Percentiles rank a stretch among this genome's conserved stretches.
Evolutionary conservation across 2,888 invertebrate genomes (phyloP).

Genomic region (Terebella lapidaria): DNA sequence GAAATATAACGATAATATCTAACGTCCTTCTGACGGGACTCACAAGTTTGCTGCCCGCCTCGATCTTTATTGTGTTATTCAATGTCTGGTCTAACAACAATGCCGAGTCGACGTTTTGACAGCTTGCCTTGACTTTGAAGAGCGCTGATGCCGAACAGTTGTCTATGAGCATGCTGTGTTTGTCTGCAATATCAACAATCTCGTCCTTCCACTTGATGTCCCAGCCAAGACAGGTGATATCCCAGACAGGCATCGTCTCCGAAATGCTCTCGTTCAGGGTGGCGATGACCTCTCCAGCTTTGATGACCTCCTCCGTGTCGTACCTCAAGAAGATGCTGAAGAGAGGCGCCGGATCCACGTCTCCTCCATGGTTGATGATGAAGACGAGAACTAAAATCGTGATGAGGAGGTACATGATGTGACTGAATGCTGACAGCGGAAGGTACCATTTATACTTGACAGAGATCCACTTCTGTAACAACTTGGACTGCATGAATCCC

Average conservation of each 20-base stretch:
- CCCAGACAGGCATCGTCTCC: not conserved
- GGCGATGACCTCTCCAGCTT: no score
- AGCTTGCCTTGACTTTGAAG: no score
- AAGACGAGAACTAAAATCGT: not conserved
- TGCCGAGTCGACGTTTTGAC: no score
- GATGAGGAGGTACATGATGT: not conserved
- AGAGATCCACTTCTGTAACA: not conserved
- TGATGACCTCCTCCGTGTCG: not conserved
- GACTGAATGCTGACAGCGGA: not conserved
- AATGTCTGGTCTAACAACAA: no score
- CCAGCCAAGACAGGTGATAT: not conserved
- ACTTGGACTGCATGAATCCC: not conserved
- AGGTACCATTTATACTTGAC: not conserved
- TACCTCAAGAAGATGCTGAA: not conserved
- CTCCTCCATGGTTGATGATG: not conserved
- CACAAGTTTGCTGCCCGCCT: no score
- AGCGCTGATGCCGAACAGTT: no score
- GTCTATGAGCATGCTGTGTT: no score
- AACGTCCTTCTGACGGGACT: no score
- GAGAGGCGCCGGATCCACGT: not conserved
- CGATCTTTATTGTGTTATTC: no score
- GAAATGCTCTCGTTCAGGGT: no score
- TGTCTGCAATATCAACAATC: not conserved
- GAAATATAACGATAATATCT: no score
- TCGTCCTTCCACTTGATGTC: not conserved